Evolutionary conservation across 2,113 vertebrate genomes (phyloP), one percentile per base, ranked within the genome.

Genomic region (Zootoca vivipara): DNA sequence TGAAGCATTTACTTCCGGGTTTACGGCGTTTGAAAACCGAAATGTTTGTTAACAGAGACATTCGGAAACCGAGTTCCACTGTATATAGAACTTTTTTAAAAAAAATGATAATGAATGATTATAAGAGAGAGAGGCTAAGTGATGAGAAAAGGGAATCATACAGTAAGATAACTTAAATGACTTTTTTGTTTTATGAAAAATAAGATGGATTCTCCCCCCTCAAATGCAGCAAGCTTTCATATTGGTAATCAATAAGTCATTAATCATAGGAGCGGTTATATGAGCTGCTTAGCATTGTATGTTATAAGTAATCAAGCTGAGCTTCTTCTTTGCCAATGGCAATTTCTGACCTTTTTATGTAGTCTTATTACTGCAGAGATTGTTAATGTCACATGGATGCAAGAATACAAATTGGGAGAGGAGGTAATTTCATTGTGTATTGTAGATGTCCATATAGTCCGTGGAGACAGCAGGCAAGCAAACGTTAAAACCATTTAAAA

Each of bases 271-370:
- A 78, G 28, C 79, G 81, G 82, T 84, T 38, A 33, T 78, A 87
- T 4, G 73, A 90, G 83, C 30, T 30, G 5, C 64, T 86, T 84
- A 80, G 18, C 20, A 85, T 90, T n/a, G 22, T 78, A 73, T 64
- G 72, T 78, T 65, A 58, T 28, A 86, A 78, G 73, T 89, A 58
- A 83, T 89, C 86, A 30, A 42, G 16, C 65, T 22, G n/a, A 87
- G 58, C 79, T 93, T 38, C 30, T 22, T 70, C 62, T 94, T 94
- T 16, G 12, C 85, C 52, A 58, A 86, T 89, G 89, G 72, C 85
- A 3, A 6, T 0, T 70, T 94, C 83, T 94, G 82, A 91, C 72
- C 81, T 96, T 94, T 83, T 4, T 87, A 58, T 69, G 56, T 86
- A 87, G 69, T 90, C 58, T 26, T 85, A 64, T 85, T 87, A 74